These are phyloP conservation scores for Galendromus occidentalis DNA, from an alignment of 1,140 invertebrate genomes.

Conservation along the genomic window DNA sequence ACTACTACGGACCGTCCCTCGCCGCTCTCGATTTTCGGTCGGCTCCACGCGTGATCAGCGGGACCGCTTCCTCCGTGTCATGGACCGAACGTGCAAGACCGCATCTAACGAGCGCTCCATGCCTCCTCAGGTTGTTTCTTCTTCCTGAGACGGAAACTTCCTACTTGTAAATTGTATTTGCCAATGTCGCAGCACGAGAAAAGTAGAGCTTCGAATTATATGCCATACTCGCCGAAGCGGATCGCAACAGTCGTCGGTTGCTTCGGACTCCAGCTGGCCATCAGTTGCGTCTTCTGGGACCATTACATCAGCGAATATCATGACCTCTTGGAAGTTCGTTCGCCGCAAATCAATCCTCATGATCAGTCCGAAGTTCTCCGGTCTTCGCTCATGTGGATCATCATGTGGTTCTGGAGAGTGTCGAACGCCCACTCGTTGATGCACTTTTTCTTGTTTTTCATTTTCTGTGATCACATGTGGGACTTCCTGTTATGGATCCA, in stretches of 20 bases:
- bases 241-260: conserved; percentile 41
- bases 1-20: too few relatives aligned
- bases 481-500: conserved; percentile 20
- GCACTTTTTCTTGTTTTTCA: conserved; percentile 48
- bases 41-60: too few relatives aligned
- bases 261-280: conserved; percentile 43
- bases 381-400: conserved; percentile 45
- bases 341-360: neutral
- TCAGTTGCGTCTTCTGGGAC: conserved; percentile 55
- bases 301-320: conserved; percentile 55
- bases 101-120: neutral
- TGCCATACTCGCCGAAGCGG: conserved; percentile 32
- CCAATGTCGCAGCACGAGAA: conserved; percentile 15
- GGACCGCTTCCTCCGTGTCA: too few relatives aligned
- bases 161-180: conserved; percentile 16
- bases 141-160: conserved; percentile 11
- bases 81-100: too few relatives aligned
- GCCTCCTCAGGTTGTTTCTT: conserved; percentile 14
- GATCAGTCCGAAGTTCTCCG: conserved; percentile 32
- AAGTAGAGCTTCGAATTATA: neutral
- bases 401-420: conserved; percentile 52
- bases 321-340: conserved; percentile 38
- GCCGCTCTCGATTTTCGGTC: too few relatives aligned
- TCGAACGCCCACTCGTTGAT: conserved; percentile 55
- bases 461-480: conserved; percentile 48